Conservation (phyloP, 30 jellyfish, hydroid and myxozoan genomes). For the Nemopilema nomurai region DNA sequence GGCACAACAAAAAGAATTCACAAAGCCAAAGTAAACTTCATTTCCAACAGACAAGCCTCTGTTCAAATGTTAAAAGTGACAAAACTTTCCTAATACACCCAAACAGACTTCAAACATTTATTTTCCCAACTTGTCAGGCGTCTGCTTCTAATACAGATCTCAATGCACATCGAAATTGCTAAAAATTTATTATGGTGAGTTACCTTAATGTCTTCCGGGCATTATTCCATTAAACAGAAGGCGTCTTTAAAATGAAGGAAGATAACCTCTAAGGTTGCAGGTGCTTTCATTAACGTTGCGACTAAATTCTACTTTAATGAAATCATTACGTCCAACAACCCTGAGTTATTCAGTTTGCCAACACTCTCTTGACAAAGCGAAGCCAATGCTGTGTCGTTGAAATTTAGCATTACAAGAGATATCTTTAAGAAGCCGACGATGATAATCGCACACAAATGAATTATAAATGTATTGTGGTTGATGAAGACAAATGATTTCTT, state of each 20-base stretch:
- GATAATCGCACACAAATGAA: neutral
- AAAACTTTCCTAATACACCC: too few species aligned
- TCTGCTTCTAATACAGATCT: too few species aligned
- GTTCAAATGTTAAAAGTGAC: too few species aligned
- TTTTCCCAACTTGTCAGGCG: too few species aligned
- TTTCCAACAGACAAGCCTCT: too few species aligned
- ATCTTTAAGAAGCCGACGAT: neutral
- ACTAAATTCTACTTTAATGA: neutral
- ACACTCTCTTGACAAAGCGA: neutral
- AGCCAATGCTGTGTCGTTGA: neutral
- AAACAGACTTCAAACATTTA: too few species aligned
- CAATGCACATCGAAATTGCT: too few species aligned
- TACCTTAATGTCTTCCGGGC: neutral
- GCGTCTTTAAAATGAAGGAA: neutral
- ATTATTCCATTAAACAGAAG: neutral
- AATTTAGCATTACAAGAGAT: neutral
- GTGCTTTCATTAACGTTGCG: neutral
- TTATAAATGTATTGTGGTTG: neutral
- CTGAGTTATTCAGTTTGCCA: neutral
- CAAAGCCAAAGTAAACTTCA: too few species aligned
- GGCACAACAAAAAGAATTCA: too few species aligned
- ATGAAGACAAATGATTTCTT: neutral
- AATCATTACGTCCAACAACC: neutral
- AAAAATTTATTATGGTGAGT: neutral
- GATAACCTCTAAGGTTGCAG: neutral